phyloP scores from a whole-genome alignment of 2,113 vertebrate genomes.

The Pteruthius melanotis region DNA sequence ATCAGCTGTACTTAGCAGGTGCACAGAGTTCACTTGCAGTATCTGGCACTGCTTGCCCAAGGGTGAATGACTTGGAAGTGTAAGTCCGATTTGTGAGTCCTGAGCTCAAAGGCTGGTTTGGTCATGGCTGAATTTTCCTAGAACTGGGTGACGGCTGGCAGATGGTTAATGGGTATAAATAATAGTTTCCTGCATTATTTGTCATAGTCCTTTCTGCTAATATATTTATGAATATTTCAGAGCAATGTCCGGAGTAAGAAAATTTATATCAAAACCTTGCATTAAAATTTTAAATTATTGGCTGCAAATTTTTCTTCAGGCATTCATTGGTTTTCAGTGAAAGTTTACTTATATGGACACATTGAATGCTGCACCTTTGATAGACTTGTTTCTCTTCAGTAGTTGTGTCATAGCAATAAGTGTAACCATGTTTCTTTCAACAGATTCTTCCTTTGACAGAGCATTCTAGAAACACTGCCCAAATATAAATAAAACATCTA shows the following conservation, averaged over 20 bases:
- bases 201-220: not conserved
- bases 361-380: not conserved
- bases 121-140: not conserved
- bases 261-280: not conserved
- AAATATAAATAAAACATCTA: not conserved
- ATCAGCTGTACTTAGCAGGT: rapidly evolving
- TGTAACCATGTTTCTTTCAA: not conserved
- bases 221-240: not conserved
- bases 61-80: not conserved
- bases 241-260: not conserved
- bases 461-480: not conserved
- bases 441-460: not conserved
- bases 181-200: not conserved
- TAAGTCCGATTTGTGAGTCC: not conserved
- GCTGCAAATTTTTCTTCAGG: not conserved
- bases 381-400: not conserved
- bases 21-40: not conserved
- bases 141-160: not conserved
- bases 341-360: not conserved
- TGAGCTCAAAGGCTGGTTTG: not conserved
- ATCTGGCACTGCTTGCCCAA: not conserved
- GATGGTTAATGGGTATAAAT: not conserved
- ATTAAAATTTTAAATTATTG: not conserved
- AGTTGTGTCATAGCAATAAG: not conserved
- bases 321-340: not conserved